Base-by-base conservation (phyloP, 2,797 vertebrate species). In the Loris lydekkerianus region DNA sequence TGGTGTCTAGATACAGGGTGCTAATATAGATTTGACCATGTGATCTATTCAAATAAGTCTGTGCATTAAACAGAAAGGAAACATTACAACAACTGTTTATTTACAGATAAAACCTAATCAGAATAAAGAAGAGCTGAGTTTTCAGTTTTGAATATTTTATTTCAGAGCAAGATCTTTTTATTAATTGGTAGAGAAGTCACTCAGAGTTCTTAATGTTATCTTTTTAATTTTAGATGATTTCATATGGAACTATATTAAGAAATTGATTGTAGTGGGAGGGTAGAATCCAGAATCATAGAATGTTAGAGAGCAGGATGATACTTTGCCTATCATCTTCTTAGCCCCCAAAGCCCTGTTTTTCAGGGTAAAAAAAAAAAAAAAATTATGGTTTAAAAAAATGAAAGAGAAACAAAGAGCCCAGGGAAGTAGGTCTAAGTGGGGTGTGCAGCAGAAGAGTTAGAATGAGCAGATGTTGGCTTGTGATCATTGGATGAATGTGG, bases 1-100 rank as follows among this genome's bases (percentile, higher is more conserved):
- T 82, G 86, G 43, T 97, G n/a, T 95, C 97, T 96, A 86, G 86
- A 97, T 72, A 78, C 1, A 89, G 77, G 70, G 96, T 95, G 92
- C 73, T 98, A 97, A 98, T 98, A 82, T 81, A 95, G 86, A 82
- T 89, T 86, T 91, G 46, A 97, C 91, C 87, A 97, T 75, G 75
- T 95, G 86, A 95, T 94, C 61, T 90, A 96, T 93, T 96, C 92
- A 97, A 97, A 95, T 60, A 97, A 97, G 23, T n/a, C 70, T 87
- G 82, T 94, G 34, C 0, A 3, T n/a, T 29, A 76, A 46, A 84
- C 2, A 69, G 94, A 95, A 65, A 56, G 5, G 11, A 40, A 94
- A 98, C 97, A 91, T 78, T 93, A 4, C 46, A 93, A 86, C 5
- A 78, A 84, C 27, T 84, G 53, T 88, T 63, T 91, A 69, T 91